Evolutionary conservation across 2,888 invertebrate genomes (phyloP).

Genomic region (Cerceris ruficornis): DNA sequence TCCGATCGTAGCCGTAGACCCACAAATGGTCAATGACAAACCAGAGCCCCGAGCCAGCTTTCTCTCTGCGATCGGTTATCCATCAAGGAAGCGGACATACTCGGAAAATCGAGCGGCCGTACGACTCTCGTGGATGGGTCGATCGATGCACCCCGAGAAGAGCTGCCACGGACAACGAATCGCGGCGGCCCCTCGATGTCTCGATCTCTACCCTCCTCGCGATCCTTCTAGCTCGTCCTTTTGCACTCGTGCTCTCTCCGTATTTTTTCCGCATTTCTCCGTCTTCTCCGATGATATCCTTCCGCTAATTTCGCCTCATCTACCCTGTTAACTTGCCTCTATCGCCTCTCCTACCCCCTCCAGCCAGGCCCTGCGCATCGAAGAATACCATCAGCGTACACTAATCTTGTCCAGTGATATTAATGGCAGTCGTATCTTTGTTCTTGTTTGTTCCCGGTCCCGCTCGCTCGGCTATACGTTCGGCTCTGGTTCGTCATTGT

Average conservation of each 20-base stretch:
- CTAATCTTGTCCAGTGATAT: conserved; percentile 81
- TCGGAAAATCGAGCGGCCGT: conserved; percentile 44
- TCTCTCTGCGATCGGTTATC: conserved; percentile 58
- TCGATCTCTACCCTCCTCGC: conserved; percentile 15
- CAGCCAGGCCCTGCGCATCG: conserved; percentile 72
- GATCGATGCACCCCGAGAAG: conserved; percentile 13
- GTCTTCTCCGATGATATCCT: neutral
- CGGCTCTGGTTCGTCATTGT: conserved; percentile 82
- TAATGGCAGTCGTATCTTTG: conserved; percentile 82
- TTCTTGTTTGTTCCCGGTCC: conserved; percentile 82
- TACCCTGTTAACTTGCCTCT: conserved; percentile 29
- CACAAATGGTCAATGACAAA: conserved; percentile 81
- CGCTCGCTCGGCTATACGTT: conserved; percentile 82
- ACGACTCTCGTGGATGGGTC: conserved; percentile 22
- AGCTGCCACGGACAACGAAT: conserved; percentile 29
- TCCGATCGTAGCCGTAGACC: conserved; percentile 47
- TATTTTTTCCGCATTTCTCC: conserved; percentile 9
- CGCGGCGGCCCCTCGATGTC: conserved; percentile 45
- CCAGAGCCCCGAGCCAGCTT: conserved; percentile 81
- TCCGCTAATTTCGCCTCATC: conserved; percentile 34
- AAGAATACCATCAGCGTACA: conserved; percentile 78
- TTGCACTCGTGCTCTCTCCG: neutral
- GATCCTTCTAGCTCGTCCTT: neutral
- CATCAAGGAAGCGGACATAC: conserved; percentile 26
- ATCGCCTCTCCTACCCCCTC: conserved; percentile 36